Percentiles rank a stretch among this genome's conserved stretches.
Conservation (phyloP, 2,113 vertebrate genomes). For the Heterotis niloticus region DNA sequence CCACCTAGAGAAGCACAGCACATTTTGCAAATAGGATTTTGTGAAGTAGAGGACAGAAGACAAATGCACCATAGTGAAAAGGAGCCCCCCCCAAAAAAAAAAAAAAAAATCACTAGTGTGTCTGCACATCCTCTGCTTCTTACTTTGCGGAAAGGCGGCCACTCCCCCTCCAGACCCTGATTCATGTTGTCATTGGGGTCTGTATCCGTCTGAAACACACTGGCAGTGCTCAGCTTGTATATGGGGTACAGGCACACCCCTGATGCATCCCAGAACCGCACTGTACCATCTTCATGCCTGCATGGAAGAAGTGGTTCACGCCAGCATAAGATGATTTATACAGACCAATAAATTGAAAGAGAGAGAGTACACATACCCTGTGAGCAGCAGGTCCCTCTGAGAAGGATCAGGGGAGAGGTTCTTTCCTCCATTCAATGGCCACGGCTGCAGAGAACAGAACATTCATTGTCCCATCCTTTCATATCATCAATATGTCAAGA, state of each 20-base stretch:
- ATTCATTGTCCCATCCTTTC: background rate
- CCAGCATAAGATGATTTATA: background rate
- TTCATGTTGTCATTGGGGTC: conserved; percentile 87
- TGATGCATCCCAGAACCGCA: conserved; percentile 94
- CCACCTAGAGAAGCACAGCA: conserved; percentile 67
- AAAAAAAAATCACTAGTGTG: too few species aligned
- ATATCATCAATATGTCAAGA: too few species aligned
- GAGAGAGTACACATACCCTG: conserved; percentile 71
- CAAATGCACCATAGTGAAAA: too few species aligned
- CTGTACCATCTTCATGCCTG: conserved; percentile 92
- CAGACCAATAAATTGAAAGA: background rate
- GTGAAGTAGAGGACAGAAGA: too few species aligned
- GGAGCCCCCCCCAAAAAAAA: too few species aligned
- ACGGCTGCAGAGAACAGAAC: conserved; percentile 64
- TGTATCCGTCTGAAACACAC: conserved; percentile 82
- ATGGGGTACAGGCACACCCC: conserved; percentile 87
- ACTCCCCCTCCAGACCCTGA: conserved; percentile 81
- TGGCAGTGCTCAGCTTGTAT: conserved; percentile 88
- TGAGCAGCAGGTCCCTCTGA: conserved; percentile 91
- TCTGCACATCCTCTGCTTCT: background rate
- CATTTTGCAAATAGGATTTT: too few species aligned
- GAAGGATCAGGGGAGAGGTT: conserved; percentile 82
- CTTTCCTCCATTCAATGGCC: conserved; percentile 88
- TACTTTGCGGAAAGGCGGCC: conserved; percentile 95
- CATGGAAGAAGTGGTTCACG: background rate